These are phyloP conservation scores for Apocrypta bakeri DNA, from an alignment of 1,140 invertebrate genomes.

Conservation along the genomic window DNA sequence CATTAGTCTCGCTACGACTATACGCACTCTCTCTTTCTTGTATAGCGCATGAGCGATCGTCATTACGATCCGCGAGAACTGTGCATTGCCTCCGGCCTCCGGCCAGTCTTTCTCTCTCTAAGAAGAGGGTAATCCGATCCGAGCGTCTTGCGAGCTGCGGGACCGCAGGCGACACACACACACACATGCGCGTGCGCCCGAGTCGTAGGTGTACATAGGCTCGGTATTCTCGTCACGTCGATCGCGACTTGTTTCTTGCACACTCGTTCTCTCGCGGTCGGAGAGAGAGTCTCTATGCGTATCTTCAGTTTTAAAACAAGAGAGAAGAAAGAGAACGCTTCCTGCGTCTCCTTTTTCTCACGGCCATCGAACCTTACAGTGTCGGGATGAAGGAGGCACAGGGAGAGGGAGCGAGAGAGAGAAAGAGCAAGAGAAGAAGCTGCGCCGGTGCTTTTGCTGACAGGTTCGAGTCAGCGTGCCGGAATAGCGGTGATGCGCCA, in stretches of 20 bases:
- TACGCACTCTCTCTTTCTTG: background rate
- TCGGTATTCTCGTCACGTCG: slow-evolving; percentile 27
- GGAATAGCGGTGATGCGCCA: background rate
- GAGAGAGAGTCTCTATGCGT: background rate
- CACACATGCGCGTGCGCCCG: background rate
- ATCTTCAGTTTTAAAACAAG: background rate
- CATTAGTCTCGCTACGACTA: slow-evolving; percentile 32
- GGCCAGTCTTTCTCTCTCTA: background rate
- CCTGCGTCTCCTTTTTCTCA: background rate
- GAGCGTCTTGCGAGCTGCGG: background rate
- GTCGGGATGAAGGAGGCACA: background rate
- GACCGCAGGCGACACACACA: background rate
- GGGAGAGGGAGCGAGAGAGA: background rate
- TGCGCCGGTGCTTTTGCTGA: background rate
- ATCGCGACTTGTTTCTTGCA: slow-evolving; percentile 12
- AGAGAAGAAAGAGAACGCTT: background rate
- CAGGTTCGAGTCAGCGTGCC: background rate
- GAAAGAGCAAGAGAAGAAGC: background rate
- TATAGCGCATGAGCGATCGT: background rate
- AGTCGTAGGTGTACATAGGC: background rate
- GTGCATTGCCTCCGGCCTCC: background rate
- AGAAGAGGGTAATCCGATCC: slow-evolving; percentile 31
- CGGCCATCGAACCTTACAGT: background rate
- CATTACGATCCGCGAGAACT: background rate
- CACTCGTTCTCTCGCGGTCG: background rate